phyloP scores from a whole-genome alignment of 2,113 vertebrate species.

The Catharus bicknelli region DNA sequence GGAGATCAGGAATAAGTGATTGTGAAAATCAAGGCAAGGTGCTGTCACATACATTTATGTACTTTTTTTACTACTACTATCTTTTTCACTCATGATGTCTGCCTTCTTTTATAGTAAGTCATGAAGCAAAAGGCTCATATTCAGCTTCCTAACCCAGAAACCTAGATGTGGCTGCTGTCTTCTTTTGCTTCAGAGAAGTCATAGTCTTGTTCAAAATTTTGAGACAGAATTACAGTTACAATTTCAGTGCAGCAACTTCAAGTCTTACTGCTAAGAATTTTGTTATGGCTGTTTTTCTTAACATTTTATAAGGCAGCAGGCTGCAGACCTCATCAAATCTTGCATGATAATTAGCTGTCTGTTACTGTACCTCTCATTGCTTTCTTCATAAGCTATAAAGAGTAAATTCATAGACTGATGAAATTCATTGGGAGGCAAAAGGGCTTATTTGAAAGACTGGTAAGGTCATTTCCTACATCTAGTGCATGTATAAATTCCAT shows the following conservation, averaged over 20 bases:
- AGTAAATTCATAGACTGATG: neutral
- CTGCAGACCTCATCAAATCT: neutral
- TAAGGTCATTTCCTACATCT: neutral
- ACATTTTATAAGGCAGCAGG: neutral
- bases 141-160: neutral
- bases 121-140: neutral
- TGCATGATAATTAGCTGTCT: neutral
- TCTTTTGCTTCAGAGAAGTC: neutral
- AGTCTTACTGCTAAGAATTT: neutral
- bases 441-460: neutral
- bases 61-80: neutral
- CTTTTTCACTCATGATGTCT: neutral
- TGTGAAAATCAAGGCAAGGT: neutral
- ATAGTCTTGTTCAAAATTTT: neutral
- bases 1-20: neutral
- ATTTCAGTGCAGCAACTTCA: neutral
- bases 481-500: neutral
- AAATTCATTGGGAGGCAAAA: neutral
- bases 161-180: neutral
- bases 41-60: neutral
- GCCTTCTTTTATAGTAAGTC: neutral
- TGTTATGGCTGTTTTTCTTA: neutral
- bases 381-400: neutral
- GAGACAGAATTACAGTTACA: neutral
- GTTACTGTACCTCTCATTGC: neutral